phyloP scores from a whole-genome alignment of 2,888 invertebrate species.

The Aricia artaxerxes region DNA sequence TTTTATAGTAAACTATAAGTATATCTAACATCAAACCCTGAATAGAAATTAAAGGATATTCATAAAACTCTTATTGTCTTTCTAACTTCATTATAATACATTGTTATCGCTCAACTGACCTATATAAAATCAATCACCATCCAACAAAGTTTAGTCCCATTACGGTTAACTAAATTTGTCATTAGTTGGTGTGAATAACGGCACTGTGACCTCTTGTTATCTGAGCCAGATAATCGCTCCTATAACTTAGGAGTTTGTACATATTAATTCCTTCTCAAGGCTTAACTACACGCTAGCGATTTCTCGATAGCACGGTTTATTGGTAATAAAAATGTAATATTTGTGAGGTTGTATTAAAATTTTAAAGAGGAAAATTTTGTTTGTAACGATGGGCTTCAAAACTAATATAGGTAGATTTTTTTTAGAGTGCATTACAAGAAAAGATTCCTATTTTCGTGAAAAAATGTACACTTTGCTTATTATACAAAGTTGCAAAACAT shows the following conservation, averaged over 20 bases:
- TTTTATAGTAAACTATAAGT: too few species aligned
- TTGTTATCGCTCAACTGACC: not conserved
- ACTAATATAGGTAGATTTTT: too few species aligned
- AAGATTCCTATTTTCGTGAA: too few species aligned
- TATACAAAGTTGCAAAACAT: not conserved
- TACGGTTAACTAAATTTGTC: constrained; percentile 25
- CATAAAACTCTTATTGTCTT: too few species aligned
- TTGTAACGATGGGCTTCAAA: too few species aligned
- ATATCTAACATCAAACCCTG: too few species aligned
- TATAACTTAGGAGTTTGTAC: constrained; percentile 21
- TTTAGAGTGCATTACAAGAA: too few species aligned
- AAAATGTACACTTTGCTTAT: not conserved
- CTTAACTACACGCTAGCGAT: not conserved
- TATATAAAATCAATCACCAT: constrained; percentile 13
- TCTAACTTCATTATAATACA: not conserved
- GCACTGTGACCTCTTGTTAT: constrained; percentile 24
- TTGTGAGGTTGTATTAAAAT: too few species aligned
- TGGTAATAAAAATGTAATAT: not conserved
- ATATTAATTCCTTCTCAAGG: not conserved
- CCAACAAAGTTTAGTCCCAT: not conserved
- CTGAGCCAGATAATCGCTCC: constrained; percentile 17
- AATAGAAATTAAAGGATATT: too few species aligned
- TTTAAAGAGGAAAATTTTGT: too few species aligned
- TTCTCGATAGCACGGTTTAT: not conserved
- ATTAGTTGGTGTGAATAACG: constrained; percentile 25